phyloP scores from a whole-genome alignment of 2,113 vertebrate species.

The Xiphias gladius region DNA sequence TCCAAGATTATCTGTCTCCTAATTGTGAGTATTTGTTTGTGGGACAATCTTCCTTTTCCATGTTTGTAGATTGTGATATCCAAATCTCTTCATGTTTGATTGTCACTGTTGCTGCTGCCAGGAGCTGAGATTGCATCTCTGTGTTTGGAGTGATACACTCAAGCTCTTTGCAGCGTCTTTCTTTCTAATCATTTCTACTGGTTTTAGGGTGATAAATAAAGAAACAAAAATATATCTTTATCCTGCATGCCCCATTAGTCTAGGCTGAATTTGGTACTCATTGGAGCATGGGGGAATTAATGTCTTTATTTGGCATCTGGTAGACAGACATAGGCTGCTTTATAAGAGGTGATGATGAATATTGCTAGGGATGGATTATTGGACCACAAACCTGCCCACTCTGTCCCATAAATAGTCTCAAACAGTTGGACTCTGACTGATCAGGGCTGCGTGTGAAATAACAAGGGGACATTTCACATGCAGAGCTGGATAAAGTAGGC shows the following conservation, averaged over 20 bases:
- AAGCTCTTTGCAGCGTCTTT: slow-evolving; percentile 12
- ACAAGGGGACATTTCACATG: slow-evolving; percentile 56
- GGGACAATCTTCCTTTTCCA: slow-evolving; percentile 35
- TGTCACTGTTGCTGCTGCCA: slow-evolving; percentile 39
- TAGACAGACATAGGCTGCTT: slow-evolving; percentile 43
- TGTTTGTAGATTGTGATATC: slow-evolving; percentile 50
- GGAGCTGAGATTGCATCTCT: slow-evolving; percentile 28
- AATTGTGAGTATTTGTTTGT: slow-evolving; percentile 82
- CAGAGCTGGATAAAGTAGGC: slow-evolving; percentile 56
- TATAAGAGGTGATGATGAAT: slow-evolving; percentile 57
- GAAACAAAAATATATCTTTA: slow-evolving; percentile 28
- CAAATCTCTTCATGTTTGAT: slow-evolving; percentile 51
- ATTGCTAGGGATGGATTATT: slow-evolving; percentile 54
- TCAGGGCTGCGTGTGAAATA: slow-evolving; percentile 51
- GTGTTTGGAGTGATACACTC: slow-evolving; percentile 7
- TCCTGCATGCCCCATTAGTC: slow-evolving; percentile 48
- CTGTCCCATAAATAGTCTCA: slow-evolving; percentile 59
- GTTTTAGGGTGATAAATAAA: slow-evolving; percentile 40
- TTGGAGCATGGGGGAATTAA: slow-evolving; percentile 20
- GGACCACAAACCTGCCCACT: slow-evolving; percentile 54
- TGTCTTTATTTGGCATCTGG: slow-evolving; percentile 47
- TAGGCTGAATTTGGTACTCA: slow-evolving; percentile 52
- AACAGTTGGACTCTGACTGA: slow-evolving; percentile 51
- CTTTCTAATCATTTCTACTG: not conserved
- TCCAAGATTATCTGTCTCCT: slow-evolving; percentile 54